These are phyloP conservation scores for Chaetogeoica ovagalla DNA, from an alignment of 2,888 invertebrate genomes.

Conservation along the genomic window DNA sequence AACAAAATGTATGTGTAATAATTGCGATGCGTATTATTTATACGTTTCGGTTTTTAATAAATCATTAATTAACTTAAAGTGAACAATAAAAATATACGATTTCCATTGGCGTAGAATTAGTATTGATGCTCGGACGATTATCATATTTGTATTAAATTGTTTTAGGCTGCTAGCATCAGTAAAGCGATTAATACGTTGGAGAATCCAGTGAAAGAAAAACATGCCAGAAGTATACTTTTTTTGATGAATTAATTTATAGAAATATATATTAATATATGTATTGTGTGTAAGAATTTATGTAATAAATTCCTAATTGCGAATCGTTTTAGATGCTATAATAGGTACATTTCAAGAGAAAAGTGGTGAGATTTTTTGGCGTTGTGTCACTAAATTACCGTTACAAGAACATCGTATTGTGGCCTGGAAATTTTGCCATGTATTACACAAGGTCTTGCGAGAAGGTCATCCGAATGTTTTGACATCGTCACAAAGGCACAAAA, in stretches of 20 bases:
- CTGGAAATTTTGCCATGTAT: conserved; percentile 98
- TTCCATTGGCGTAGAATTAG: no score
- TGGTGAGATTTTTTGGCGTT: conserved; percentile 87
- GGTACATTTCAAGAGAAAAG: conserved; percentile 93
- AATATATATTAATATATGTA: not conserved
- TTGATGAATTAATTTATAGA: not conserved
- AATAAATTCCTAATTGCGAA: conserved; percentile 17
- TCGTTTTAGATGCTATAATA: conserved; percentile 75
- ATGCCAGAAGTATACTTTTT: conserved; percentile 78
- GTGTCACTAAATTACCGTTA: conserved; percentile 71
- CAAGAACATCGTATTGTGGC: conserved; percentile 94
- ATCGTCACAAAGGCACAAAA: conserved; percentile 80
- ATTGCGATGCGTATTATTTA: not conserved
- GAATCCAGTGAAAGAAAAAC: conserved; percentile 96
- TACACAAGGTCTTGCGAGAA: conserved; percentile 93
- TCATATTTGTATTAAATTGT: conserved; percentile 55
- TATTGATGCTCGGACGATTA: not conserved
- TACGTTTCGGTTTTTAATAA: no score
- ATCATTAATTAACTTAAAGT: no score
- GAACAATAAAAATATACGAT: no score
- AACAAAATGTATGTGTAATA: no score
- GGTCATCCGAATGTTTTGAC: conserved; percentile 86
- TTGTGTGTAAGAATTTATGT: not conserved
- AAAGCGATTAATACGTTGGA: conserved; percentile 93
- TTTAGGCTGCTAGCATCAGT: conserved; percentile 80